Evolutionary conservation across 2,113 vertebrate genomes (phyloP).

Genomic region (Tychaedon coryphoeus): DNA sequence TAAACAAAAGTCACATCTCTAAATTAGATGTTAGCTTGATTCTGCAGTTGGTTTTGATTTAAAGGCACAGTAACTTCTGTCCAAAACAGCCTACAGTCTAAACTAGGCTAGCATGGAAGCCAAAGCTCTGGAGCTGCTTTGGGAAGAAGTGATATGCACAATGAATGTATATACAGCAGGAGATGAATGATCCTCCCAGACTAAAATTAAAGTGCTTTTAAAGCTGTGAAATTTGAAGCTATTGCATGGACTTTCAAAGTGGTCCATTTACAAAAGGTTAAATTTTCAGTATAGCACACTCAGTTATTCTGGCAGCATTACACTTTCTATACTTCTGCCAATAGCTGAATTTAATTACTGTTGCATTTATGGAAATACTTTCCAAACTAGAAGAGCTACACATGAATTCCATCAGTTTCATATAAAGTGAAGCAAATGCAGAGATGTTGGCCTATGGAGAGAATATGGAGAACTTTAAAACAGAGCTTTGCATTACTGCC

Average conservation of each 20-base stretch:
- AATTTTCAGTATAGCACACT: background rate
- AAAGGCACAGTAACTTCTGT: background rate
- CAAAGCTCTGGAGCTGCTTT: background rate
- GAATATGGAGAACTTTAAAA: background rate
- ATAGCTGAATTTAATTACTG: slow-evolving; percentile 47
- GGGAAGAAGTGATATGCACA: background rate
- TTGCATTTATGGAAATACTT: slow-evolving; percentile 57
- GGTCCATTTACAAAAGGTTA: background rate
- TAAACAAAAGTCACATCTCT: background rate
- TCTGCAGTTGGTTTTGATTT: background rate
- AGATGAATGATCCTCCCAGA: background rate
- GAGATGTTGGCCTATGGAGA: background rate
- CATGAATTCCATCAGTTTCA: background rate
- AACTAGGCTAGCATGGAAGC: background rate
- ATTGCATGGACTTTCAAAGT: background rate
- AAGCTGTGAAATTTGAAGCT: background rate
- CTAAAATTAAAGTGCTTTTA: background rate
- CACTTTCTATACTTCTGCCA: slow-evolving; percentile 17
- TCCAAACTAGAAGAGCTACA: slow-evolving; percentile 17
- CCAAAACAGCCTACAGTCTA: background rate
- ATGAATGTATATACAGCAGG: background rate
- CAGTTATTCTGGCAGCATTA: slow-evolving; percentile 7
- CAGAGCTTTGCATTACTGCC: background rate
- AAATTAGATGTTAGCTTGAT: background rate
- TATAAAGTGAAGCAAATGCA: background rate